Base-by-base conservation (phyloP, 1,140 invertebrate species). In the Galleria mellonella region DNA sequence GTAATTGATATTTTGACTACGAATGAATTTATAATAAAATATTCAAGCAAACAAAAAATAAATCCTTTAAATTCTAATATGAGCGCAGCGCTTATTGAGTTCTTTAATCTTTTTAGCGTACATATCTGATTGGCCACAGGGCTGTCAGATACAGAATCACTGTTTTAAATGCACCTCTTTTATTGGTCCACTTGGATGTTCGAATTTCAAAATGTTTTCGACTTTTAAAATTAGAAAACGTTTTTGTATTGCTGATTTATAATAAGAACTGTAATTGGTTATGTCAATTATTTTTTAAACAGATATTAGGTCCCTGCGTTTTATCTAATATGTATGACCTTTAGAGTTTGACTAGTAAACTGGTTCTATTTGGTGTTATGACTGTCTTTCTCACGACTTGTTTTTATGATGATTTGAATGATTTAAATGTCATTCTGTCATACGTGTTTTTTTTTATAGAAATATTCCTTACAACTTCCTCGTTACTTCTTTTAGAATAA, bases 121-220 rank as follows among this genome's bases (percentile, higher is more conserved):
- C 53, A 50, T 55, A 81, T 76, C 72, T 69, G 72, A 78, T 81
- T 78, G 73, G 76, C 55, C 54, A 54, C 54, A 46, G 55, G 52
- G 59, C 72, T 78, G 72, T 81, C 74, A 78, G 51, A 63, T 62
- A 54, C 73, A 81, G 67, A 62, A 62, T 59, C 63, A 55, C 55
- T 62, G 55, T 75, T 72, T 70, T 72, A 62, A 72, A 72, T 72
- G 68, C 68, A 64, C 43, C 55, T 61, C 58, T 56, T 23, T 64
- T 57, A 74, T 74, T 78, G 70, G 70, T 41, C 49, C 41, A 52
- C 52, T 23, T 53, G 51, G 33, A 55, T 60, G 51, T 70, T 70
- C 56, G 61, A 62, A 68, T 14, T 40, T 39, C 47, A 14, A 46
- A 68, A 23, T 23, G 17, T 23, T 61, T 65, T 70, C 57, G 36